Evolutionary conservation across 37 sponge, comb jelly and placozoan species (phyloP).

Genomic region (Haliclona indistincta): DNA sequence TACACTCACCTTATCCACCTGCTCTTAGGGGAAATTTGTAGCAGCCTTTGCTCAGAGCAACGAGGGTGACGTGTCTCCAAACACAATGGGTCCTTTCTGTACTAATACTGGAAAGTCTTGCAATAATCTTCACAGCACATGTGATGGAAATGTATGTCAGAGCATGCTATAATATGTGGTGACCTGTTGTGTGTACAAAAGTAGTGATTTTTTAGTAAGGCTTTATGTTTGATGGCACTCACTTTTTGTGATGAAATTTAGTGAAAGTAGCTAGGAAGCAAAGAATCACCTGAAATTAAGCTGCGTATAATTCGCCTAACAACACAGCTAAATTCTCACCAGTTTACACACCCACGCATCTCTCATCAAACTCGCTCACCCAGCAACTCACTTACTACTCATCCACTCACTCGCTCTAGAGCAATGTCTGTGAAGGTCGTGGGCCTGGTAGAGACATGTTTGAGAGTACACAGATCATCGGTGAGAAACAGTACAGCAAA

Average conservation of each 20-base stretch:
- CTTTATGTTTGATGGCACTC: too few relatives aligned
- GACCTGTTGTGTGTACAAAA: too few relatives aligned
- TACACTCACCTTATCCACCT: background rate
- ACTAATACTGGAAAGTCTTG: constrained; percentile 67
- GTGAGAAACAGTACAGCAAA: constrained; percentile 40
- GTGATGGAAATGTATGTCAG: constrained; percentile 56
- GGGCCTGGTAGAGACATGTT: constrained; percentile 86
- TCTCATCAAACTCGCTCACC: background rate
- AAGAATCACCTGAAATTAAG: too few relatives aligned
- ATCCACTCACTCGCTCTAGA: constrained; percentile 1
- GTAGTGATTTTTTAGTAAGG: too few relatives aligned
- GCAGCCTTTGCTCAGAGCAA: constrained; percentile 91
- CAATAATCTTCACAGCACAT: constrained; percentile 72
- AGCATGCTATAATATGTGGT: too few relatives aligned
- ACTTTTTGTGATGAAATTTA: too few relatives aligned
- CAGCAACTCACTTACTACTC: background rate
- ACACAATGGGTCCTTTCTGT: constrained; percentile 74
- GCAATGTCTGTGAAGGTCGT: constrained; percentile 60
- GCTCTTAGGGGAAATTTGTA: constrained; percentile 59
- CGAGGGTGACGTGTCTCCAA: constrained; percentile 83
- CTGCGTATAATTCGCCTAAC: too few relatives aligned
- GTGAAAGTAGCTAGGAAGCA: too few relatives aligned
- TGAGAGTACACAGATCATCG: constrained; percentile 82
- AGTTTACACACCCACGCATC: too few relatives aligned
- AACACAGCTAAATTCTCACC: too few relatives aligned